These are phyloP conservation scores for Morpho helenor DNA, from an alignment of 2,888 invertebrate genomes.

Conservation along the genomic window DNA sequence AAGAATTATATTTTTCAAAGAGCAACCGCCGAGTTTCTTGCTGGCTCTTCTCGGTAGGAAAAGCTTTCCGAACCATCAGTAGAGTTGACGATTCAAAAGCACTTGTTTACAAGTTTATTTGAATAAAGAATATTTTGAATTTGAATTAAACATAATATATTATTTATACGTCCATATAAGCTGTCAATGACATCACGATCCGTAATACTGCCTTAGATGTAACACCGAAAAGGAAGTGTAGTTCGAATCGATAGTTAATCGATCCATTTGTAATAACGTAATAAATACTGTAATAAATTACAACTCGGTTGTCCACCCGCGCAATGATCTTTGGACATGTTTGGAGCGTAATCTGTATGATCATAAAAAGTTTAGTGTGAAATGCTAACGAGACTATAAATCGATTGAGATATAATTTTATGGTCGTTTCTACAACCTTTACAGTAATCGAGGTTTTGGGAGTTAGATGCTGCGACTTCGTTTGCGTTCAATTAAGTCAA, in stretches of 20 bases:
- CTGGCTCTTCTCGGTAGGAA: too few relatives aligned
- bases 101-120: too few relatives aligned
- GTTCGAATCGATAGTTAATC: constrained; percentile 10
- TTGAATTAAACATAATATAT: too few relatives aligned
- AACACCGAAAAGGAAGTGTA: constrained; percentile 16
- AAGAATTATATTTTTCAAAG: too few relatives aligned
- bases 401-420: not conserved
- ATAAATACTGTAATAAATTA: constrained; percentile 7
- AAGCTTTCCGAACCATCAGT: too few relatives aligned
- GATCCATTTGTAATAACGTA: constrained; percentile 10
- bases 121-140: too few relatives aligned
- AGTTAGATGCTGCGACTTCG: too few relatives aligned
- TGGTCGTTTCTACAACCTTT: not conserved
- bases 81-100: too few relatives aligned
- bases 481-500: too few relatives aligned
- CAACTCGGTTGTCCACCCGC: constrained; percentile 7
- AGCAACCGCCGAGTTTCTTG: too few relatives aligned
- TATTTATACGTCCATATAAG: too few relatives aligned
- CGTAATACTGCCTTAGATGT: not conserved
- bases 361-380: not conserved
- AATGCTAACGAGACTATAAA: constrained; percentile 4
- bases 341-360: constrained; percentile 4
- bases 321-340: constrained; percentile 6
- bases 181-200: not conserved
- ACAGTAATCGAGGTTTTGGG: too few relatives aligned